Evolutionary conservation across 2,888 invertebrate genomes (phyloP).

Genomic region (Pristionchus japonicus): DNA sequence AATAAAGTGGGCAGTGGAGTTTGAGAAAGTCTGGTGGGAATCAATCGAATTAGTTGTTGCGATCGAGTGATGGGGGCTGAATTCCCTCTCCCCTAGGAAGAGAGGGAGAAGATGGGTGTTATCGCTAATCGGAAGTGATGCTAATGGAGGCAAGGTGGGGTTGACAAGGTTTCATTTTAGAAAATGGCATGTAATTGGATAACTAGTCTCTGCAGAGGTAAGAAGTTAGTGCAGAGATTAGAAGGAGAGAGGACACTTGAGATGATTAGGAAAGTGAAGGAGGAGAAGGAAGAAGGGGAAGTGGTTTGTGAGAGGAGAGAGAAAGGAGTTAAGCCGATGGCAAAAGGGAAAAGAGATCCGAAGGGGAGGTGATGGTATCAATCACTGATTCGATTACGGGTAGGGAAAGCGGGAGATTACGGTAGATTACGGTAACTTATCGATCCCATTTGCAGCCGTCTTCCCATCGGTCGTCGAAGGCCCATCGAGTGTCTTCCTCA

Average conservation of each 20-base stretch:
- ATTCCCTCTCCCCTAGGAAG: background rate
- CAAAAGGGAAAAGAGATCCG: background rate
- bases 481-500: conserved; percentile 7
- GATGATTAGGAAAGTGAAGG: conserved; percentile 6
- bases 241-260: background rate
- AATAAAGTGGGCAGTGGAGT: background rate
- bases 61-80: background rate
- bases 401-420: background rate
- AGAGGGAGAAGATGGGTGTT: background rate
- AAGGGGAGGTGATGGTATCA: background rate
- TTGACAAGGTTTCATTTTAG: background rate
- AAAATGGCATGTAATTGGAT: background rate
- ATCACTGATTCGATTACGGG: background rate
- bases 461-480: conserved; percentile 24
- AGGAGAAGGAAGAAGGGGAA: background rate
- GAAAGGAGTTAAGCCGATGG: conserved; percentile 30
- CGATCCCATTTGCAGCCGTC: conserved; percentile 18
- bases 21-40: background rate
- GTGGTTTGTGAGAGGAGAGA: background rate
- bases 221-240: background rate
- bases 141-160: background rate
- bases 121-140: background rate
- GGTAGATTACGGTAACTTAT: background rate
- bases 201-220: background rate
- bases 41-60: conserved; percentile 12